phyloP scores from a whole-genome alignment of 2,888 invertebrate species.

The Ctenicera cuprea region DNA sequence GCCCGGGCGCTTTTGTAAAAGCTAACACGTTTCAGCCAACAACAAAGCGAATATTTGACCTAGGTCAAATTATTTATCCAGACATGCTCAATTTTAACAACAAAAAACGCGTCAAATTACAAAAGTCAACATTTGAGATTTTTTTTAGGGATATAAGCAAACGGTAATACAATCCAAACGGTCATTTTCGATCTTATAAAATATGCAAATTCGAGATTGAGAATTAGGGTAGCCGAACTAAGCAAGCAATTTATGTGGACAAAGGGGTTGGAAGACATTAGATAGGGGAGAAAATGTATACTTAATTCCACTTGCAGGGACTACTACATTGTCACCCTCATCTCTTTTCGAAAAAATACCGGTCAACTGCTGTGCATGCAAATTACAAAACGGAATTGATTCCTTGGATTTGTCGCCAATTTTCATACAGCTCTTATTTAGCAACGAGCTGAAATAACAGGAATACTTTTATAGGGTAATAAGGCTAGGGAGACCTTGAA shows the following conservation, averaged over 20 bases:
- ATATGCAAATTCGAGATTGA: slow-evolving; percentile 64
- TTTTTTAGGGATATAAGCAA: slow-evolving; percentile 8
- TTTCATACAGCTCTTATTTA: not conserved
- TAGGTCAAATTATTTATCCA: slow-evolving; percentile 28
- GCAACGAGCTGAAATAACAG: slow-evolving; percentile 2
- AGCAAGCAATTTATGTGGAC: slow-evolving; percentile 69
- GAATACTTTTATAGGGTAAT: not conserved
- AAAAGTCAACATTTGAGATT: not conserved
- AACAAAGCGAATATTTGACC: slow-evolving; percentile 31
- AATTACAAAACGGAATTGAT: slow-evolving; percentile 33
- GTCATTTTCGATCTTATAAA: slow-evolving; percentile 59
- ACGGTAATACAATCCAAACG: slow-evolving; percentile 46
- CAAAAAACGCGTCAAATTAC: not conserved
- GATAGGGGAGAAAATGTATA: slow-evolving; percentile 68
- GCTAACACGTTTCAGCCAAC: slow-evolving; percentile 36
- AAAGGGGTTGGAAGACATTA: slow-evolving; percentile 68
- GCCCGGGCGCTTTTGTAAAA: slow-evolving; percentile 22
- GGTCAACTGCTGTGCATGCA: slow-evolving; percentile 43
- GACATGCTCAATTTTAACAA: not conserved
- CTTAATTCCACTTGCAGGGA: slow-evolving; percentile 64
- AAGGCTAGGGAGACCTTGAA: slow-evolving; percentile 30
- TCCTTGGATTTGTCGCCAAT: not conserved
- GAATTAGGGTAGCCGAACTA: slow-evolving; percentile 64
- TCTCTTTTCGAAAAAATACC: slow-evolving; percentile 42
- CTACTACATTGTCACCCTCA: slow-evolving; percentile 48